These are phyloP conservation scores for Orientallactaga sibirica DNA, from an alignment of 2,797 vertebrate genomes.

Conservation along the genomic window DNA sequence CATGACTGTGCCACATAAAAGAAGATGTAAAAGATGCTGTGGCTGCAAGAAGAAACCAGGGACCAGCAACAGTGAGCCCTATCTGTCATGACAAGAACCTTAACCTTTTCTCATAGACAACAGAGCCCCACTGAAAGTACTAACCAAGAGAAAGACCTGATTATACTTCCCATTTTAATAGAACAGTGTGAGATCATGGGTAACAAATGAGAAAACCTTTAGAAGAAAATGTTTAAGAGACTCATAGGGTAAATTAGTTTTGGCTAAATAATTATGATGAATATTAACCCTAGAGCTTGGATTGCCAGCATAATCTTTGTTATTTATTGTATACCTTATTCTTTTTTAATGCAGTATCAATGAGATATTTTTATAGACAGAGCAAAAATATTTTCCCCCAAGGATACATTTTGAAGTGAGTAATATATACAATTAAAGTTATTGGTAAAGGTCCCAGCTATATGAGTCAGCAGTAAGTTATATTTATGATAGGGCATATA, in stretches of 20 bases:
- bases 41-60: not conserved
- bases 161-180: not conserved
- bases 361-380: constrained; percentile 17
- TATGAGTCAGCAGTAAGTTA: constrained; percentile 46
- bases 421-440: constrained; percentile 49
- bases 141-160: not conserved
- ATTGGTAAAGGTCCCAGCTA: constrained; percentile 23
- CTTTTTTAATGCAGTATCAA: constrained; percentile 2
- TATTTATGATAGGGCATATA: not conserved
- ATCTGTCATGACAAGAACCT: not conserved
- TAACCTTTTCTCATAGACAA: not conserved
- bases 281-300: not conserved
- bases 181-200: not conserved
- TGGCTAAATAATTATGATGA: constrained; percentile 35
- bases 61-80: not conserved
- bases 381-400: constrained; percentile 23
- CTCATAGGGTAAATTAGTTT: constrained; percentile 23
- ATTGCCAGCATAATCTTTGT: constrained; percentile 1
- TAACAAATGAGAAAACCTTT: constrained; percentile 51
- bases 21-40: not conserved
- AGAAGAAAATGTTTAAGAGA: constrained; percentile 4
- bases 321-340: constrained; percentile 34
- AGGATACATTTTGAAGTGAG: constrained; percentile 57
- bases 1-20: fast-evolving
- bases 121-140: not conserved